phyloP scores from a whole-genome alignment of 1,140 invertebrate genomes.

The Copidosoma floridanum region DNA sequence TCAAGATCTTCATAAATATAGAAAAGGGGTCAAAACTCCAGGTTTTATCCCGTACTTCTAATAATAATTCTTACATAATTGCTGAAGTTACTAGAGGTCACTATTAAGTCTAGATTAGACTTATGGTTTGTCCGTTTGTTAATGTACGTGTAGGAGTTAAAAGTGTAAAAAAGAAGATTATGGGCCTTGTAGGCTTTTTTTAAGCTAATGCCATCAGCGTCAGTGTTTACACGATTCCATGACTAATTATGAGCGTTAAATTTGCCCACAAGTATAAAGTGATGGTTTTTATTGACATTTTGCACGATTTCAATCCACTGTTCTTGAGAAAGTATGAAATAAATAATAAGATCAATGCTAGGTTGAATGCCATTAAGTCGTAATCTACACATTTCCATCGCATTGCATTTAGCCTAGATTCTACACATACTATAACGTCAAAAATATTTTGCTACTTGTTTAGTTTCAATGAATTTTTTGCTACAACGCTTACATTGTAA shows the following conservation, averaged over 20 bases:
- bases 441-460: too few relatives aligned
- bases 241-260: neutral
- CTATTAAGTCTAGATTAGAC: constrained; percentile 18
- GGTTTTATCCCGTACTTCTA: constrained; percentile 30
- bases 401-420: too few relatives aligned
- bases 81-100: constrained; percentile 25
- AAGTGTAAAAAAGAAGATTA: neutral
- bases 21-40: constrained; percentile 42
- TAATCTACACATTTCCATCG: constrained; percentile 1
- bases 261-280: neutral
- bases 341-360: neutral
- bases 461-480: too few relatives aligned
- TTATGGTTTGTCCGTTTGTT: neutral
- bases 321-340: neutral
- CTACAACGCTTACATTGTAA: too few relatives aligned
- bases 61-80: constrained; percentile 32
- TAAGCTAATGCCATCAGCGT: neutral
- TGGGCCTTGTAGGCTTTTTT: neutral
- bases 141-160: neutral
- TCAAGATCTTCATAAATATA: constrained; percentile 31
- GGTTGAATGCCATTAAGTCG: neutral
- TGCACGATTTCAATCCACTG: neutral
- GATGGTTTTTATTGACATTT: neutral
- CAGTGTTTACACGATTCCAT: neutral
- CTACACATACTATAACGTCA: too few relatives aligned